Conservation (phyloP, 1,140 invertebrate genomes). For the Lepidotrigona ventralis region DNA sequence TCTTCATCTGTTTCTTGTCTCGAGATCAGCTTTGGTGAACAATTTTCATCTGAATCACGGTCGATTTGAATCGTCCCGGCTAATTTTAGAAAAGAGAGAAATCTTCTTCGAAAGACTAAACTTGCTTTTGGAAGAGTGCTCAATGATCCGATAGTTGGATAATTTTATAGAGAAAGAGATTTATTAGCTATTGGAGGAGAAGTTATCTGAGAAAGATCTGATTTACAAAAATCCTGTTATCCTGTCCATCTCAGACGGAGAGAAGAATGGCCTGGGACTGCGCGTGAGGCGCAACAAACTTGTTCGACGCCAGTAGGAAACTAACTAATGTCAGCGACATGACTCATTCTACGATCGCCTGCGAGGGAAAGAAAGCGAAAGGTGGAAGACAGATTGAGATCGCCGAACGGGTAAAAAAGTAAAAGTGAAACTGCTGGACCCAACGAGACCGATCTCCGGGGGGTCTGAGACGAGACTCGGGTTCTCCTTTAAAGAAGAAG, state of each 20-base stretch:
- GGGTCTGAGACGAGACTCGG: conserved; percentile 33
- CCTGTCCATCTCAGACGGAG: too few relatives aligned
- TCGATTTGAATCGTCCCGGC: too few relatives aligned
- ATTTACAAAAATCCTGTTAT: background rate
- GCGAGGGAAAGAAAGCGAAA: background rate
- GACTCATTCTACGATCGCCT: background rate
- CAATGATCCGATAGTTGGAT: too few relatives aligned
- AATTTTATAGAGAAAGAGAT: too few relatives aligned
- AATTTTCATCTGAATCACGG: too few relatives aligned
- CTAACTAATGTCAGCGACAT: background rate
- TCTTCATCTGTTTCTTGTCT: too few relatives aligned
- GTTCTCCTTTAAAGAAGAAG: background rate
- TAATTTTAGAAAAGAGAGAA: too few relatives aligned
- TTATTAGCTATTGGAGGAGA: too few relatives aligned
- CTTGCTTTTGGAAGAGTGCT: too few relatives aligned
- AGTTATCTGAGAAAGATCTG: too few relatives aligned
- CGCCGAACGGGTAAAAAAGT: conserved; percentile 31
- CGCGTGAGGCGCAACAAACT: background rate
- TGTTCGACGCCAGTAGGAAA: background rate
- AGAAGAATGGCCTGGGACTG: background rate
- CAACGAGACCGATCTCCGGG: background rate
- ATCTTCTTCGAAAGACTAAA: too few relatives aligned
- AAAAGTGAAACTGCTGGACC: conserved; percentile 42
- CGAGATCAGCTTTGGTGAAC: too few relatives aligned
- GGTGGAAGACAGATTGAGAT: conserved; percentile 32